These are phyloP conservation scores for Choloepus hoffmanni DNA, from an alignment of 2,113 vertebrate species.

Conservation along the genomic window DNA sequence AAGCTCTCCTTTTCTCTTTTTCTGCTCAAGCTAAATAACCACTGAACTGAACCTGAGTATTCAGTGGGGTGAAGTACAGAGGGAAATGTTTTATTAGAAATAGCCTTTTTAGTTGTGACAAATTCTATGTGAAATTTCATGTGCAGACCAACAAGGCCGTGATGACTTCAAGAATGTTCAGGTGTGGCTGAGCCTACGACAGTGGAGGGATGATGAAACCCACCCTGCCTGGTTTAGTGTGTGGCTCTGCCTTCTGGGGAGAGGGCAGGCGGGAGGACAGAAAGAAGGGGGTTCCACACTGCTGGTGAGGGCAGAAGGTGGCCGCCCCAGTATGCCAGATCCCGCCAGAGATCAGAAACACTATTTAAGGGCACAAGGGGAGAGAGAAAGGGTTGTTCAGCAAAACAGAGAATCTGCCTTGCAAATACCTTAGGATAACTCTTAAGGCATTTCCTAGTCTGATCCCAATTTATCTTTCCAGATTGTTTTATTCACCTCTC, in stretches of 20 bases:
- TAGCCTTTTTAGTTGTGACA: slow-evolving; percentile 59
- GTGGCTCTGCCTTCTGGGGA: background rate
- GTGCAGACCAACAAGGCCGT: background rate
- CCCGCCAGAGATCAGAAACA: background rate
- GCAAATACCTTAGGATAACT: background rate
- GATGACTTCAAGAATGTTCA: background rate
- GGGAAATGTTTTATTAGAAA: slow-evolving; percentile 55
- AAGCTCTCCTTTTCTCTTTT: slow-evolving; percentile 64
- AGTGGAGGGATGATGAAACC: background rate
- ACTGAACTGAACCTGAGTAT: slow-evolving; percentile 40
- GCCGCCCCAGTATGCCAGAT: background rate
- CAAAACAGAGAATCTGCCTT: background rate
- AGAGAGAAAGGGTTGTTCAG: no score
- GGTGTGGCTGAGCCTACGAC: background rate
- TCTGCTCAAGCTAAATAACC: slow-evolving; percentile 62
- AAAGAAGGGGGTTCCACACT: background rate
- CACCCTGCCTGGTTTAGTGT: background rate
- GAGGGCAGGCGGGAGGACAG: background rate
- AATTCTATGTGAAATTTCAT: slow-evolving; percentile 49
- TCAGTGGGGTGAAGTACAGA: background rate
- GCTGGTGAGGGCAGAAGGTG: background rate
- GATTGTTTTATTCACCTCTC: background rate
- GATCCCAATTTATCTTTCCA: background rate
- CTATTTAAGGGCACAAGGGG: background rate
- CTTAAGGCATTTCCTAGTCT: background rate